A percentile compares a stretch with the other conserved stretches of the same genome.
phyloP scores from a whole-genome alignment of 2,113 vertebrate genomes.

The Phylloscopus whistleri region DNA sequence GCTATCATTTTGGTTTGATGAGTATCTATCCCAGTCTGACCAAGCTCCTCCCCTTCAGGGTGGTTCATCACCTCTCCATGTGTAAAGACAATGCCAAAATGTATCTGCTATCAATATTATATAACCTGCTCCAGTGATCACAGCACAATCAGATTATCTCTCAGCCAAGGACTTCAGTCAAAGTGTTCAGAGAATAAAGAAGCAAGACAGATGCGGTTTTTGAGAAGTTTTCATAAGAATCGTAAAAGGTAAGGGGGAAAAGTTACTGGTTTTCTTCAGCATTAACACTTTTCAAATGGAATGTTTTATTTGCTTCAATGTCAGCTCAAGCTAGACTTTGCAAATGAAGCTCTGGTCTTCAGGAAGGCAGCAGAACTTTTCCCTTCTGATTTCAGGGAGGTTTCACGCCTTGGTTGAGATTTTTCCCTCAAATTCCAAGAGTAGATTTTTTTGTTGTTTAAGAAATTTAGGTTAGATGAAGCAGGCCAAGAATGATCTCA shows the following conservation, averaged over 20 bases:
- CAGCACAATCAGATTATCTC: not conserved
- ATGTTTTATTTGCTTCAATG: not conserved
- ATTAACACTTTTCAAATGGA: not conserved
- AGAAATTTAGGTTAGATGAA: not conserved
- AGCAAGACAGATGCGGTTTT: not conserved
- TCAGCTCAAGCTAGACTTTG: not conserved
- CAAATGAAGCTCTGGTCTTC: not conserved
- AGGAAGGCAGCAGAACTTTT: not conserved
- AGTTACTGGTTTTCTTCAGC: not conserved
- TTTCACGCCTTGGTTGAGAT: not conserved
- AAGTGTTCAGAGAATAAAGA: not conserved
- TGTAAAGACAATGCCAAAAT: not conserved
- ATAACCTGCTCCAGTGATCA: not conserved
- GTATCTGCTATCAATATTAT: not conserved
- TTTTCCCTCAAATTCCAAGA: not conserved
- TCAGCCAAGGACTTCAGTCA: not conserved
- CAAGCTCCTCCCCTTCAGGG: not conserved
- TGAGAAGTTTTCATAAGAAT: not conserved
- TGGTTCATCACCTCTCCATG: not conserved
- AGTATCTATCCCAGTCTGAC: not conserved
- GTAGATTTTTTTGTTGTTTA: not conserved
- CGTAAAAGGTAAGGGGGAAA: not conserved
- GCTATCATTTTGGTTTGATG: not conserved
- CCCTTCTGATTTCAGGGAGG: not conserved
- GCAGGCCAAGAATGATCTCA: not conserved